Base-by-base conservation (phyloP, 1,140 invertebrate genomes). In the Aphelinus atriplicis region DNA sequence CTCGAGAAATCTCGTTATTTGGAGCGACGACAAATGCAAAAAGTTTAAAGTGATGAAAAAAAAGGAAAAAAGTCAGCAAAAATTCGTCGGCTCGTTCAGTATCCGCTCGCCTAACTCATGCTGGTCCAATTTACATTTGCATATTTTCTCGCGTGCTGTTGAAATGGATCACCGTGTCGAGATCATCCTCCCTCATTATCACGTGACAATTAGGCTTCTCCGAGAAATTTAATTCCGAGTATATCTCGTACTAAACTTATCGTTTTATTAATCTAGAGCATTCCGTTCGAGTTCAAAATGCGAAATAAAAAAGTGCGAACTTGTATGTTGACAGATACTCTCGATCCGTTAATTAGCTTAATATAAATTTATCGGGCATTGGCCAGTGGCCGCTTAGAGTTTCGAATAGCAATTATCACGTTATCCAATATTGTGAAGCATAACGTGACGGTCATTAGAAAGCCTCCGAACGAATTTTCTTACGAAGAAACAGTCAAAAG, bases 121-220 rank as follows among this genome's bases (percentile, higher is more conserved):
- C 65, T 10, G 58, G 62, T 65, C 68, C 61, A 60, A 75, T 71
- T 71, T 46, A 55, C 67, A 71, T 75, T 75, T 71, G 68, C 73
- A 75, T 75, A 75, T 75, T 61, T 10, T 43, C n/a, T 53, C 45
- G 56, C 26, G 5, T 46, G 58, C 42, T n/a, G 46, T 62, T 63
- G 43, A 74, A 75, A 75, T 70, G 60, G 66, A 75, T 75, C 58
- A 75, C 50, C 50, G 1, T 48, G 6, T 43, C 62, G 10, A 65
- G 43, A 46, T 66, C 53, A 61, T 71, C 68, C 62, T 53, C 43
- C 48, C 62, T 71, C 67, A 66, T 75, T 75, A 75, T 75, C 56
- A 10, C 62, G 63, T 75, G 73, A 75, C 67, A 75, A 75, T 75
- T 75, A 71, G 62, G 73, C 48, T 43, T 68, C 56, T 66, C 68